phyloP scores from a whole-genome alignment of 2,888 invertebrate species.

The Leptodirus hochenwartii region DNA sequence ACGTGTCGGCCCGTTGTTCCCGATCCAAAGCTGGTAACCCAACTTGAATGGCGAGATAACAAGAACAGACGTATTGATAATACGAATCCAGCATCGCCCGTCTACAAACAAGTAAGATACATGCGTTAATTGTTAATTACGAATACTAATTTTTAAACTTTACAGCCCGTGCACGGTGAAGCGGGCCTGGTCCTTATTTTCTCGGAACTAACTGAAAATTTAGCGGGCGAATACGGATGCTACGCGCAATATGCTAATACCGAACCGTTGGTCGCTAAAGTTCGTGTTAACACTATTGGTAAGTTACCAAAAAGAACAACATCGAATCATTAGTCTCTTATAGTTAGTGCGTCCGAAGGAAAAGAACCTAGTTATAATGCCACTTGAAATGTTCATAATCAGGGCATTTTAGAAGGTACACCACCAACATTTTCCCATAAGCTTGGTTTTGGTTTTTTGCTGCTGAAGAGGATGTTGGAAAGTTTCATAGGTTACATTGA shows the following conservation, averaged over 20 bases:
- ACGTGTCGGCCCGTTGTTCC: conserved; percentile 59
- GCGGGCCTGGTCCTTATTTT: conserved; percentile 54
- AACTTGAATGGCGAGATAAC: conserved; percentile 67
- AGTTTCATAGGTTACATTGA: too few relatives aligned
- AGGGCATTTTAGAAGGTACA: too few relatives aligned
- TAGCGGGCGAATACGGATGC: conserved; percentile 70
- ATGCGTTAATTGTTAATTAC: neutral
- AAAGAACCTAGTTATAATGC: too few relatives aligned
- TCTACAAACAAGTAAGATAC: conserved; percentile 22
- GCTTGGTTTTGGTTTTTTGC: too few relatives aligned
- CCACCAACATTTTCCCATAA: too few relatives aligned
- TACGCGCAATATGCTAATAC: conserved; percentile 60
- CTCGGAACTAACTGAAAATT: conserved; percentile 49
- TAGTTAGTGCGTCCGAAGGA: neutral
- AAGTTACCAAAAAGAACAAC: conserved; percentile 22
- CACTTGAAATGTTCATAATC: neutral
- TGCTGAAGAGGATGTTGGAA: too few relatives aligned
- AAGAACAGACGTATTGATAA: conserved; percentile 44
- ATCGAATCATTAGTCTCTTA: too few relatives aligned
- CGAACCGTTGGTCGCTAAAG: conserved; percentile 42
- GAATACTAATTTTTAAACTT: neutral
- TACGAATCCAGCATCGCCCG: conserved; percentile 17
- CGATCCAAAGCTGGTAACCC: conserved; percentile 45
- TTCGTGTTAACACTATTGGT: conserved; percentile 57
- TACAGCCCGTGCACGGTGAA: conserved; percentile 32